These are phyloP conservation scores for Hippopotamus amphibius DNA, from an alignment of 2,113 vertebrate species.

Conservation along the genomic window DNA sequence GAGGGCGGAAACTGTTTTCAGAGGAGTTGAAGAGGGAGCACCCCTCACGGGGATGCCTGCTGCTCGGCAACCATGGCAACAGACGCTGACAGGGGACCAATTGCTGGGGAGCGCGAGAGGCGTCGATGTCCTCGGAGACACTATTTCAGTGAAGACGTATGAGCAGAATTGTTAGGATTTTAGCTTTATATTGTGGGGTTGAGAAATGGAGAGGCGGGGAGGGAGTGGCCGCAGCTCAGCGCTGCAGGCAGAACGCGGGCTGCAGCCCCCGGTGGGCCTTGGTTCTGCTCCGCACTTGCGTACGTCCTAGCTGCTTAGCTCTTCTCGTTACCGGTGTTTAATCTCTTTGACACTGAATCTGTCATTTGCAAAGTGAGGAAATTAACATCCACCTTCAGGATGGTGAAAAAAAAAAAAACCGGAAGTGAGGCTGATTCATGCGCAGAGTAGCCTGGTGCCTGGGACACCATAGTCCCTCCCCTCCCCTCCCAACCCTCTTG, in stretches of 20 bases:
- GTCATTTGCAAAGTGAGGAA: neutral
- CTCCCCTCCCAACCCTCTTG: neutral
- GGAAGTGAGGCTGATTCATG: neutral
- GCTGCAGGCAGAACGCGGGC: neutral
- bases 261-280: fast-evolving
- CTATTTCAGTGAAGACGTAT: neutral
- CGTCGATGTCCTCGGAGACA: fast-evolving
- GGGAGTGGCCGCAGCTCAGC: neutral
- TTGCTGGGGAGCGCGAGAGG: neutral
- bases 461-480: neutral
- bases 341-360: neutral
- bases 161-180: neutral
- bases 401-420: neutral
- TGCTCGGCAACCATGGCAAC: no score
- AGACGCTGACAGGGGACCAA: neutral
- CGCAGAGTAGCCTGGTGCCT: no score
- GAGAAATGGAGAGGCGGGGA: neutral
- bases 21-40: neutral
- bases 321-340: neutral
- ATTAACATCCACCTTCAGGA: neutral
- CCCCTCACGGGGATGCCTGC: neutral
- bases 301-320: neutral
- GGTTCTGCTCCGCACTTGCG: neutral
- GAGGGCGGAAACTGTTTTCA: neutral
- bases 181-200: neutral